Evolutionary conservation across 2,888 invertebrate genomes (phyloP), one percentile per base, ranked within the genome.

Genomic region (Microctonus brassicae): DNA sequence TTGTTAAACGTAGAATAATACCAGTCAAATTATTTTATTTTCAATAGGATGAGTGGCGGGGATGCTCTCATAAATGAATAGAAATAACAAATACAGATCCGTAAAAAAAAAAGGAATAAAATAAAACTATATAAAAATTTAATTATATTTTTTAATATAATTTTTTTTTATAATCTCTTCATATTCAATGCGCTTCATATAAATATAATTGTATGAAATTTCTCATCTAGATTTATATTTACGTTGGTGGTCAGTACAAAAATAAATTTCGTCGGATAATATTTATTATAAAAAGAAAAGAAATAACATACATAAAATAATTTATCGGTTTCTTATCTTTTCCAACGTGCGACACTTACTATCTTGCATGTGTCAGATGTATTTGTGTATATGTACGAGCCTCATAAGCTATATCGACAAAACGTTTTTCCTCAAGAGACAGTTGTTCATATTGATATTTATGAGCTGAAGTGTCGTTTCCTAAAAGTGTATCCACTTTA

Each of bases 1-100:
- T 72, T 75, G 71, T 74, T 74, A 74, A 72, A 66, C 47, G 64
- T 42, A 36, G 42, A 73, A 73, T 72, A 70, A 73, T 71, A 64
- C 55, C 26, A 39, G 57, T 34, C 68, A 17, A 73, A 74, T 73
- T 73, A 74, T 76, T 73, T 69, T 68, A 67, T 74, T 57, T 26
- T 55, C n/a, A 58, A 52, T 34, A 47, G 22, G 42, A 26, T 33
- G 33, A 26, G 26, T 52, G 33, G 61, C 39, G 29, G 34, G 20
- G 39, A 69, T 22, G 36, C 70, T 47, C 26, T 57, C 67, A 47
- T 68, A 70, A 72, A 57, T 47, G 6, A 70, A 73, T 63, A 20
- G 68, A 70, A 13, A 26, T 10, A n/a, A 33, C n/a, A 39, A 52
- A 55, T 60, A 24, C 53, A 22, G 3, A 39, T n/a, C 13, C 39